Base-by-base conservation (phyloP, 2,888 invertebrate genomes). In the Ethmia dodecea region DNA sequence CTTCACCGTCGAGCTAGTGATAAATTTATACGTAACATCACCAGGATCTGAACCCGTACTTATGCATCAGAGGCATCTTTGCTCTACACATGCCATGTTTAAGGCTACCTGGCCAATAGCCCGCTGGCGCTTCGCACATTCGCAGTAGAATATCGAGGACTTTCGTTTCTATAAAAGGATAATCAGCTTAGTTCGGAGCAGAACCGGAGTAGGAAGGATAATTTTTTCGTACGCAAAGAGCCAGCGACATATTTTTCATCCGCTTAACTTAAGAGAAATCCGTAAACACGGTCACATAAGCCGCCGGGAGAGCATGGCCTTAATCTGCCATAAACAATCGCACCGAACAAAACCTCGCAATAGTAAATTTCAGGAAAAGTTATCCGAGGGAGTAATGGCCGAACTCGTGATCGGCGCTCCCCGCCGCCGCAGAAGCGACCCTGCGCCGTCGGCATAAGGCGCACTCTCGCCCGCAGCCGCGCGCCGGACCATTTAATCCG, bases 291-390 rank as follows among this genome's bases (percentile, higher is more conserved):
- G 60, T 58, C 55, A 56, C 50, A 45, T 56, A 57, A 61, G 59
- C 57, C 51, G 35, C 39, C 40, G 45, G 57, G 22, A 8, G 66
- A 55, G 56, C 56, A 42, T 52, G 52, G 63, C 67, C 66, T 65
- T 69, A 66, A 73, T 73, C 73, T 63, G 64, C 70, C 63, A 64
- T 74, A 75, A 74, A 74, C 75, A 75, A 73, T 71, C 62, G 64
- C 60, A 43, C 47, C 55, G 59, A 63, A 66, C 73, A 63, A 66
- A 69, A 66, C 70, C 66, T 52, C 52, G 60, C 62, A 59, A 69
- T 67, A 73, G 55, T 72, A 73, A 59, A 70, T 72, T 68, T 63
- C 59, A 56, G 60, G 61, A 67, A 59, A 60, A 71, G 66, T 73
- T 71, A 75, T 74, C 68, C 66, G 52, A 60, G 51, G 60, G 50